A percentile compares a stretch with the other conserved stretches of the same genome.
Evolutionary conservation across 2,797 vertebrate species (phyloP).

Genomic region (Dicrostonyx torquatus): DNA sequence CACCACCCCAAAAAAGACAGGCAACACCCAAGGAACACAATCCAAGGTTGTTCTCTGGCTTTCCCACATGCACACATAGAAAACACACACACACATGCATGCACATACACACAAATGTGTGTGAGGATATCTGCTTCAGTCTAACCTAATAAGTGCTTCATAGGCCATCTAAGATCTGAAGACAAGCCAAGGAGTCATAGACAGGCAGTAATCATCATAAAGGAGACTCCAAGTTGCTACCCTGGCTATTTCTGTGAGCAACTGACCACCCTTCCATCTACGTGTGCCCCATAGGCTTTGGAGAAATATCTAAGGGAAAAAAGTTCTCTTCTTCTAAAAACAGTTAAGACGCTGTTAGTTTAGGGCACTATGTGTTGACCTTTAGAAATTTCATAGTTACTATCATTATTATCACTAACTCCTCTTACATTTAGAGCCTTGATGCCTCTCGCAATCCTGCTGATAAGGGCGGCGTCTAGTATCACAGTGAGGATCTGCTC

Average conservation of each 20-base stretch:
- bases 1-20: not conserved
- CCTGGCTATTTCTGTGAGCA: not conserved
- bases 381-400: not conserved
- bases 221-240: not conserved
- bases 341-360: not conserved
- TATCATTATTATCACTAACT: not conserved
- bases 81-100: not conserved
- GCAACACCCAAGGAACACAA: not conserved
- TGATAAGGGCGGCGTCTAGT: not conserved
- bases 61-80: not conserved
- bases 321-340: slow-evolving; percentile 1
- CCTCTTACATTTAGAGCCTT: not conserved
- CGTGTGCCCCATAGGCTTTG: not conserved
- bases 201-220: not conserved
- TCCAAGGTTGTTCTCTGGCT: not conserved
- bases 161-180: not conserved
- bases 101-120: not conserved
- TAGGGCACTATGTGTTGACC: not conserved
- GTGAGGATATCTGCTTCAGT: not conserved
- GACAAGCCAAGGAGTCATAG: not conserved
- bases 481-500: not conserved
- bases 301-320: slow-evolving; percentile 5
- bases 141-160: not conserved
- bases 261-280: not conserved
- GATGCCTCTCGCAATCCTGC: not conserved